Evolutionary conservation across 2,113 vertebrate species (phyloP).

Genomic region (Murina feae): DNA sequence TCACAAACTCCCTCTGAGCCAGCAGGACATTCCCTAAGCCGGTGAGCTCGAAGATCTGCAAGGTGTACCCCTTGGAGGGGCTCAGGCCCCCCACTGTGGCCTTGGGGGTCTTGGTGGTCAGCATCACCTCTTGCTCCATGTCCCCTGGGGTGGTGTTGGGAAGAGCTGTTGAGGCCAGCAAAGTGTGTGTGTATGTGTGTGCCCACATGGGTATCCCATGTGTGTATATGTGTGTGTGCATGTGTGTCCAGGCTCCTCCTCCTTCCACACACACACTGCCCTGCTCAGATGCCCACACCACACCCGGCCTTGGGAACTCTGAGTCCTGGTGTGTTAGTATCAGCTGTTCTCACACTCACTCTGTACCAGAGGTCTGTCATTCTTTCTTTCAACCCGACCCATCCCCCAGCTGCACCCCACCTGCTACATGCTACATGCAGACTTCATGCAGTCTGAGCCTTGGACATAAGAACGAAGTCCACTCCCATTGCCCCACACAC

Average conservation of each 20-base stretch:
- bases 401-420: not conserved
- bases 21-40: conserved; percentile 87
- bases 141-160: conserved; percentile 80
- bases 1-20: conserved; percentile 91
- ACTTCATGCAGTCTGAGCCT: too few relatives aligned
- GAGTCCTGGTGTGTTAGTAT: not conserved
- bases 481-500: not conserved
- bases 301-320: not conserved
- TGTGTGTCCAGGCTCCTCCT: not conserved
- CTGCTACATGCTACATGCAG: accelerated
- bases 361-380: not conserved
- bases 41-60: conserved; percentile 89
- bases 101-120: conserved; percentile 91
- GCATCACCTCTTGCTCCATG: conserved; percentile 92
- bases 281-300: not conserved
- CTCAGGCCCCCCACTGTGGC: conserved; percentile 92
- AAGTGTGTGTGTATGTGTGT: conserved; percentile 3
- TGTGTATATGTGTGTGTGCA: not conserved
- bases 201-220: not conserved
- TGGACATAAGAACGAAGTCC: not conserved
- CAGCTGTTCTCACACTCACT: not conserved
- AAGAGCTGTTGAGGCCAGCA: not conserved
- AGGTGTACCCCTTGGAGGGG: conserved; percentile 87
- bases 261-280: too few relatives aligned
- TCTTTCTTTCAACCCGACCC: not conserved